These are phyloP conservation scores for Sebastes trivittatus DNA, from an alignment of 2,797 vertebrate genomes.

Conservation along the genomic window DNA sequence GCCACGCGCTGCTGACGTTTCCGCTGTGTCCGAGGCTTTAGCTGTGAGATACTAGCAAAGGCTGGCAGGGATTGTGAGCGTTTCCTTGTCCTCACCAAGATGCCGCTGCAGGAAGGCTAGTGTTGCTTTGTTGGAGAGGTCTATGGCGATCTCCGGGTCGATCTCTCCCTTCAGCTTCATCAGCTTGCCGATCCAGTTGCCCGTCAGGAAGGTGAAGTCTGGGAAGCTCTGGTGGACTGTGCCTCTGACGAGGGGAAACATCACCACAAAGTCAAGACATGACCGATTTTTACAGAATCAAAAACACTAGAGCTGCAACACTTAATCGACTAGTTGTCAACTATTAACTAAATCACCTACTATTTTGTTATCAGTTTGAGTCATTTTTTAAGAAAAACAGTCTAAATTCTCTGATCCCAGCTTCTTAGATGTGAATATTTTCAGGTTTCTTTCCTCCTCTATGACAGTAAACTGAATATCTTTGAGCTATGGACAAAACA, in stretches of 20 bases:
- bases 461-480: too few relatives aligned
- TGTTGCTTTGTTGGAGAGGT: conserved; percentile 90
- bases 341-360: too few relatives aligned
- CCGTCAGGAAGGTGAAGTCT: conserved; percentile 93
- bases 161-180: conserved; percentile 90
- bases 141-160: conserved; percentile 89
- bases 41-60: not conserved
- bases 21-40: too few relatives aligned
- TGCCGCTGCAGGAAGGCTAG: conserved; percentile 95
- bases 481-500: too few relatives aligned
- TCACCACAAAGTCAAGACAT: not conserved
- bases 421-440: too few relatives aligned
- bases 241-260: conserved; percentile 79
- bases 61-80: rapidly evolving
- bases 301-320: too few relatives aligned
- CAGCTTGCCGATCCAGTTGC: conserved; percentile 86
- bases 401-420: too few relatives aligned
- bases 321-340: too few relatives aligned
- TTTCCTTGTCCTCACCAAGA: conserved; percentile 82
- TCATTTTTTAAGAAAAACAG: too few relatives aligned
- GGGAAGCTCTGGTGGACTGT: conserved; percentile 96
- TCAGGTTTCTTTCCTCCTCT: too few relatives aligned
- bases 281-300: rapidly evolving
- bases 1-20: too few relatives aligned
- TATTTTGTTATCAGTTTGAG: too few relatives aligned